Evolutionary conservation across 2,113 vertebrate species (phyloP).

Genomic region (Varanus komodoensis): DNA sequence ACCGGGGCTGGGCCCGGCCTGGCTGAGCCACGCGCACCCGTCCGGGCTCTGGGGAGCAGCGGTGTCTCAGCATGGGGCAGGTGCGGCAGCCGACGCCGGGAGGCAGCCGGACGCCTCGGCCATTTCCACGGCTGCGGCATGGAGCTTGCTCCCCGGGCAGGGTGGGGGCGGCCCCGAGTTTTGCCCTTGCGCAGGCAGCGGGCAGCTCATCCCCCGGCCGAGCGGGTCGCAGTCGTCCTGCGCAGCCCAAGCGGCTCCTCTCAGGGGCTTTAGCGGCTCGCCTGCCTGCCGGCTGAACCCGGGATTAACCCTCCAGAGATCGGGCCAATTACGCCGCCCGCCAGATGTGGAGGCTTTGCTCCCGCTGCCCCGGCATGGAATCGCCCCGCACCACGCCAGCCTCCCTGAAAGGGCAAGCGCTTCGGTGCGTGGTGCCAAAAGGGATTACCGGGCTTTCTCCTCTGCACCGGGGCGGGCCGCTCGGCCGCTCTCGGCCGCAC

Average conservation of each 20-base stretch:
- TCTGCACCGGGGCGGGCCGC: no score
- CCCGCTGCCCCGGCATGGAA: no score
- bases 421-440: background rate
- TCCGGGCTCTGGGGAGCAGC: background rate
- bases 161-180: background rate
- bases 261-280: background rate
- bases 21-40: background rate
- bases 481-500: no score
- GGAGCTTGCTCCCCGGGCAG: background rate
- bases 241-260: background rate
- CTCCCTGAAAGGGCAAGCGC: background rate
- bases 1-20: background rate
- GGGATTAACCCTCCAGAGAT: background rate
- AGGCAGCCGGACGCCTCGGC: no score
- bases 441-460: background rate
- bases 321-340: background rate
- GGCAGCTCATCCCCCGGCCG: background rate
- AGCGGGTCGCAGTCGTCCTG: background rate
- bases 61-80: background rate
- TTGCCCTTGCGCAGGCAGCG: background rate
- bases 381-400: background rate
- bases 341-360: background rate
- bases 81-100: background rate
- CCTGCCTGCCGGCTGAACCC: background rate
- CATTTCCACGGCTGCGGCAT: background rate